Evolutionary conservation across 2,797 vertebrate species (phyloP).

Genomic region (Sciurus carolinensis): DNA sequence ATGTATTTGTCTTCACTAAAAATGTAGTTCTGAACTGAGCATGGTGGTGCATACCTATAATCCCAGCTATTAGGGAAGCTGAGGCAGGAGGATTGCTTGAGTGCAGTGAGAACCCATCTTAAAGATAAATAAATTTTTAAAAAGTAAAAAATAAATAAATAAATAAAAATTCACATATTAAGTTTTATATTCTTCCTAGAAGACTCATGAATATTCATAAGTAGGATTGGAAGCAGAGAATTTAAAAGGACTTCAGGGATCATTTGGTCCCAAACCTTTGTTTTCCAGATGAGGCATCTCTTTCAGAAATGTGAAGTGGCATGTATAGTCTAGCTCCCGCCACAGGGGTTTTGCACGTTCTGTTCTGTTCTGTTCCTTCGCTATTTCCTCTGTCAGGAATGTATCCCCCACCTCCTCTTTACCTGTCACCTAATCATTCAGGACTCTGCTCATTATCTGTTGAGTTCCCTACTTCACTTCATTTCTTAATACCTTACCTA

Average conservation of each 20-base stretch:
- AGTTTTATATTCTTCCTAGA: not conserved
- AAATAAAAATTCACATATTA: too few relatives aligned
- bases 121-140: too few relatives aligned
- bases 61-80: not conserved
- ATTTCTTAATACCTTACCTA: not conserved
- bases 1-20: conserved; percentile 27
- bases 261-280: not conserved
- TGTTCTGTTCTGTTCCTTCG: not conserved
- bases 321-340: not conserved
- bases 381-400: not conserved
- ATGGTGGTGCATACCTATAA: not conserved
- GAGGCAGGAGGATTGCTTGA: too few relatives aligned
- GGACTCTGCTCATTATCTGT: not conserved
- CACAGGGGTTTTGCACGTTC: not conserved
- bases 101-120: too few relatives aligned
- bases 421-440: not conserved
- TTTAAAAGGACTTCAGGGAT: not conserved
- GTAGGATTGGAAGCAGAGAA: not conserved
- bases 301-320: not conserved
- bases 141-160: too few relatives aligned
- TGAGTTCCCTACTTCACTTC: not conserved
- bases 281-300: not conserved
- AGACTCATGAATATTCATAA: not conserved
- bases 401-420: not conserved
- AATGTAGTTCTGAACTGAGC: not conserved